Conservation (phyloP, 2,113 vertebrate species). For the Caretta caretta region DNA sequence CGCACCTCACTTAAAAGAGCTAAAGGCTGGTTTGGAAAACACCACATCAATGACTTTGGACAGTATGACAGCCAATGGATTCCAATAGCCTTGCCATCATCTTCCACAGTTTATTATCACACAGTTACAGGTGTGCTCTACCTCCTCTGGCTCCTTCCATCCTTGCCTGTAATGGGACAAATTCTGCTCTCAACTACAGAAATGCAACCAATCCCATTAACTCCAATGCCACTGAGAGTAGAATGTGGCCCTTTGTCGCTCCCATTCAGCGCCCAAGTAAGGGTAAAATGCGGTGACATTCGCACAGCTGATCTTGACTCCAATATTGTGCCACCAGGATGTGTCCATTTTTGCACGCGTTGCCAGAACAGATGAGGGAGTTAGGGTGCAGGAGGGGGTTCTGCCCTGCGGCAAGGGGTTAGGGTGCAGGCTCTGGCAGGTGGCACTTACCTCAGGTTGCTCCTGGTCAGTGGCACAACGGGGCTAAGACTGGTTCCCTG, state of each 20-base stretch:
- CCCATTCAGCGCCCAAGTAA: not conserved
- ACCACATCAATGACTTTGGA: accelerated
- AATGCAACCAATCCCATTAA: not conserved
- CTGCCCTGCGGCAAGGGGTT: too few species aligned
- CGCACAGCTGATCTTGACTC: not conserved
- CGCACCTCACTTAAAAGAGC: not conserved
- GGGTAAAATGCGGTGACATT: accelerated
- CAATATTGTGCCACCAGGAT: accelerated
- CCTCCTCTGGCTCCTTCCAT: not conserved
- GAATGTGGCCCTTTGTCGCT: not conserved
- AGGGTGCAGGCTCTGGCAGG: too few species aligned
- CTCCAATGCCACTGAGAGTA: not conserved
- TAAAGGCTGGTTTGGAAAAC: not conserved
- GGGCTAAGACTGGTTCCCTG: too few species aligned
- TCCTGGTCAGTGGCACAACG: too few species aligned
- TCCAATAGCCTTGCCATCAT: accelerated
- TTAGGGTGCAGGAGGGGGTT: too few species aligned
- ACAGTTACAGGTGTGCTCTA: not conserved
- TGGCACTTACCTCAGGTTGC: too few species aligned
- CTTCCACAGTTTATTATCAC: not conserved
- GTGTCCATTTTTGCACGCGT: not conserved
- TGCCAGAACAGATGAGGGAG: not conserved
- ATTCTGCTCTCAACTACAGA: not conserved
- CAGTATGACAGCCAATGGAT: not conserved
- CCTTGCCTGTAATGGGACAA: not conserved